Base-by-base conservation (phyloP, 2,113 vertebrate species). In the Oostethus manadensis region DNA sequence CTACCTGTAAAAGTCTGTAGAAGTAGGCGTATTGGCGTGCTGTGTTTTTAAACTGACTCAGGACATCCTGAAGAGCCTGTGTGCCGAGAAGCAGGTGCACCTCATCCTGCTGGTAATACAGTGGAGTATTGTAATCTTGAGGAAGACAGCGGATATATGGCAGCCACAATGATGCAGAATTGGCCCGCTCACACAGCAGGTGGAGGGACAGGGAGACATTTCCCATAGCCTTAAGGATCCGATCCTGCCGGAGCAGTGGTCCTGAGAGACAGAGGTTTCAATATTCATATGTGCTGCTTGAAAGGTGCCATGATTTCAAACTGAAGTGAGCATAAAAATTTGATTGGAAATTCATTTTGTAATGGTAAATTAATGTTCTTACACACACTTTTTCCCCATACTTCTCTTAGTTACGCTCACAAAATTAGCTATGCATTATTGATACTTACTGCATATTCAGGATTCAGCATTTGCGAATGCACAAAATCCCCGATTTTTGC, bases 1-100 rank as follows among this genome's bases (percentile, higher is more conserved):
- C 6, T 84, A 99, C 97, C 90, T 98, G 96, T 50, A 98, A 86
- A 75, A 99, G 92, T 82, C 93, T 98, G 88, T 96, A 98, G 91
- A 99, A 99, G 85, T 99, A 99, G 4, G 97, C 95, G 7, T 99
- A 99, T 72, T 99, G 97, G 6, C 97, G 93, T 3, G 95, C 95
- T 1, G 94, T 98, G 85, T 98, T 99, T 86, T 98, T 99, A 60
- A 97, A 99, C 80, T 99, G 97, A 87, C 92, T 98, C 65, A 97
- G 92, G 64, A 98, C 84, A 20, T 99, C 96, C 8, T 94, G 94
- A 62, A 98, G 86, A 11, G 95, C 96, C 84, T 98, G 97, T 1
- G 97, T 98, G 42, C 92, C 92, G 65, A 95, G 91, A 64, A 99
- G 92, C 78, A 92, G 87, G 57, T 90, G 90, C 20, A 97, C 94